Evolutionary conservation across 2,888 invertebrate genomes (phyloP).

Genomic region (Chloromyia formosa): DNA sequence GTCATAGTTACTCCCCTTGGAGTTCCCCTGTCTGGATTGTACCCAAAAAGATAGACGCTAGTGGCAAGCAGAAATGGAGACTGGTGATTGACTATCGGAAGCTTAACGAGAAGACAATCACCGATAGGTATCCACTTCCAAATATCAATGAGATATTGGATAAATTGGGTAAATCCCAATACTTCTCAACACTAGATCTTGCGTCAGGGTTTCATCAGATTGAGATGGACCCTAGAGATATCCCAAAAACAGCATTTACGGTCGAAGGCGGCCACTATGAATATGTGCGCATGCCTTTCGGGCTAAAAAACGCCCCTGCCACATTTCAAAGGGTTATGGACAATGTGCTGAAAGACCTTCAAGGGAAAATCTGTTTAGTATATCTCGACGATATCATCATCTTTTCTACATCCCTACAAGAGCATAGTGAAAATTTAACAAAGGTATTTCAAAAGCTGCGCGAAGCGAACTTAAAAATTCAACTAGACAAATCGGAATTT

Average conservation of each 20-base stretch:
- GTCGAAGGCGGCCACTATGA: conserved; percentile 29
- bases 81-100: conserved; percentile 52
- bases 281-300: conserved; percentile 15
- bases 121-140: conserved; percentile 53
- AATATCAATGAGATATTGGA: conserved; percentile 54
- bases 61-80: conserved; percentile 49
- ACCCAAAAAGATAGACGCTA: conserved; percentile 22
- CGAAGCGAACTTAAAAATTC: background rate
- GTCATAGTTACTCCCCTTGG: conserved; percentile 49
- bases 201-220: conserved; percentile 55
- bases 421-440: background rate
- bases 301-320: conserved; percentile 7
- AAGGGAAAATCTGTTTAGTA: background rate
- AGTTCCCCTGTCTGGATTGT: conserved; percentile 53
- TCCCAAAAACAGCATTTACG: conserved; percentile 16
- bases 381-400: conserved; percentile 13
- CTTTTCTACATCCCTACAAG: conserved; percentile 8
- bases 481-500: conserved; percentile 12
- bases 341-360: background rate
- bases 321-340: conserved; percentile 14
- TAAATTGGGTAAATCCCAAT: conserved; percentile 53
- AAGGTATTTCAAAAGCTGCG: background rate
- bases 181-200: conserved; percentile 53
- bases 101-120: conserved; percentile 47
- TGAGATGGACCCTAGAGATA: conserved; percentile 45